These are phyloP conservation scores for Panorpa germanica DNA, from an alignment of 2,888 invertebrate species.

Conservation along the genomic window DNA sequence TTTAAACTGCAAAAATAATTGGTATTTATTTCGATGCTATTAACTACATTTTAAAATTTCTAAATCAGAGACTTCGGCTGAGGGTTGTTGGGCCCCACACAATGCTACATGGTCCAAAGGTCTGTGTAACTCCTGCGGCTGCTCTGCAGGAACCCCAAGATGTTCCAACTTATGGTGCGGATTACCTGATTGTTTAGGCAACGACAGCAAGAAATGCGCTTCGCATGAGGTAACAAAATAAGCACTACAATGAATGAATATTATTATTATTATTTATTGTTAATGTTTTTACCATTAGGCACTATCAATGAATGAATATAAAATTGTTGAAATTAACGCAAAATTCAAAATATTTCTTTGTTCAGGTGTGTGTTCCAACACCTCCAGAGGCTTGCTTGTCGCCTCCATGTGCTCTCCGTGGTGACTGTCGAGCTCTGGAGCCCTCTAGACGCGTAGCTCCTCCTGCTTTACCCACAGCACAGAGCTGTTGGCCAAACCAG, in stretches of 20 bases:
- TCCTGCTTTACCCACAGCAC: slow-evolving; percentile 55
- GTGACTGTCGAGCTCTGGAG: slow-evolving; percentile 60
- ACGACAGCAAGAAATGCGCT: slow-evolving; percentile 25
- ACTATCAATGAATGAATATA: slow-evolving; percentile 7
- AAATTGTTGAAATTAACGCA: too few species aligned
- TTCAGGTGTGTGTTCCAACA: slow-evolving; percentile 68
- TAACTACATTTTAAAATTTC: too few species aligned
- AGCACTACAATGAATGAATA: slow-evolving; percentile 12
- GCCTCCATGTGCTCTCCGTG: slow-evolving; percentile 62
- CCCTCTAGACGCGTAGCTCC: slow-evolving; percentile 61
- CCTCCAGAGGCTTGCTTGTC: slow-evolving; percentile 61
- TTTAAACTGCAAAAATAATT: neutral
- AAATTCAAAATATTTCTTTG: slow-evolving; percentile 18
- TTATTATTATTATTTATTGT: slow-evolving; percentile 2
- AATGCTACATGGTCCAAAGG: too few species aligned
- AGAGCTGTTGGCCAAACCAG: slow-evolving; percentile 66
- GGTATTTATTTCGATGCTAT: too few species aligned
- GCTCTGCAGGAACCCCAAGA: slow-evolving; percentile 48
- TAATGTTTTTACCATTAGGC: slow-evolving; percentile 1
- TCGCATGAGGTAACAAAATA: slow-evolving; percentile 28
- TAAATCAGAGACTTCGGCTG: too few species aligned
- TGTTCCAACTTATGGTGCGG: slow-evolving; percentile 87
- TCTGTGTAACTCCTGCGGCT: slow-evolving; percentile 81
- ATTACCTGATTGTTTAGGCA: slow-evolving; percentile 59
- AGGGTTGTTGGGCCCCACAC: too few species aligned